These are phyloP conservation scores for Catalaphyllia jardinei DNA, from an alignment of 64 coral and sea anemone genomes.

Conservation along the genomic window DNA sequence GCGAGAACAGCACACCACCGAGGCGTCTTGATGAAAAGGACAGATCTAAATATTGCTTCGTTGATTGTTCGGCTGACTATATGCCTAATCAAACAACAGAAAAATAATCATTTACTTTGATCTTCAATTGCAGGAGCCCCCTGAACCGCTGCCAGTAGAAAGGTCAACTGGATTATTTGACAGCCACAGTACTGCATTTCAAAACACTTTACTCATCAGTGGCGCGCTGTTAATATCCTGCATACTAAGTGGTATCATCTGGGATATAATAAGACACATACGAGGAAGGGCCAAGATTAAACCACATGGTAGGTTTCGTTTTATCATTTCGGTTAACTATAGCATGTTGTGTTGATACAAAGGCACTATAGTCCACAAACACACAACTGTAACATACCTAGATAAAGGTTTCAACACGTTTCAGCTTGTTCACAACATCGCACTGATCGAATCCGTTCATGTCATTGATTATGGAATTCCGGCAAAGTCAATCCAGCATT, in stretches of 20 bases:
- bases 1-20: too few relatives aligned
- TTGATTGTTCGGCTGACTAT: not conserved
- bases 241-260: not conserved
- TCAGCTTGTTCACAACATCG: too few relatives aligned
- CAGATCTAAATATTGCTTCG: not conserved
- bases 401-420: too few relatives aligned
- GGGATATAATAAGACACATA: conserved; percentile 13
- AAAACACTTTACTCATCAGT: conserved; percentile 1
- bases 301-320: conserved; percentile 4
- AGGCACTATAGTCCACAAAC: not conserved
- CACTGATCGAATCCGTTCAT: too few relatives aligned
- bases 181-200: conserved; percentile 30
- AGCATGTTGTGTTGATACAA: not conserved
- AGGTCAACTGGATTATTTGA: conserved; percentile 61
- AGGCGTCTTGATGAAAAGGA: too few relatives aligned
- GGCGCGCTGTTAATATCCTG: conserved; percentile 6
- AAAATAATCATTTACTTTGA: not conserved
- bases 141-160: conserved; percentile 21
- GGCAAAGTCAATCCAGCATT: too few relatives aligned
- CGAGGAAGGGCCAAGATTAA: not conserved
- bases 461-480: too few relatives aligned
- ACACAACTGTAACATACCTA: too few relatives aligned
- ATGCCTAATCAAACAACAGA: not conserved
- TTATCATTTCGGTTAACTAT: too few relatives aligned
- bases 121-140: conserved; percentile 3